Percentiles rank a stretch among this genome's conserved stretches.
phyloP scores from a whole-genome alignment of 1,140 invertebrate genomes.

The Yoshiicerus persimilis region DNA sequence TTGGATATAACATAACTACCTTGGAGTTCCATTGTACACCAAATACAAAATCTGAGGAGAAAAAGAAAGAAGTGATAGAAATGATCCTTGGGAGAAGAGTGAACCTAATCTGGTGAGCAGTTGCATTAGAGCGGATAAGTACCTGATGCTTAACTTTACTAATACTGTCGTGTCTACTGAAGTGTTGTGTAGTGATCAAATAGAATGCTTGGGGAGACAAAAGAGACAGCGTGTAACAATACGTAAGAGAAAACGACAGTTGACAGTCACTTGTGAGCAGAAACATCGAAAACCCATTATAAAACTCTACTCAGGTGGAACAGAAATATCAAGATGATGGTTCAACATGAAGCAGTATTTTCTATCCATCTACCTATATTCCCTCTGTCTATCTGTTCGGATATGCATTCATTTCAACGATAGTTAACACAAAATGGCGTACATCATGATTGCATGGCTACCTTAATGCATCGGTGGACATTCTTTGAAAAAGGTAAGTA shows the following conservation, averaged over 20 bases:
- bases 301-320: not conserved
- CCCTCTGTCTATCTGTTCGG: not conserved
- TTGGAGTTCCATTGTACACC: no score
- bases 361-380: not conserved
- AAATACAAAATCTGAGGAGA: not conserved
- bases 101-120: not conserved
- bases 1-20: no score
- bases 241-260: not conserved
- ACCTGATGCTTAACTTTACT: not conserved
- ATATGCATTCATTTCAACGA: not conserved
- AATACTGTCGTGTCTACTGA: not conserved
- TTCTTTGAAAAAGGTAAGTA: not conserved
- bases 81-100: not conserved
- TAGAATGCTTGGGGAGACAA: not conserved
- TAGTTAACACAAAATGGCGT: not conserved
- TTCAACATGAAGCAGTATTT: not conserved
- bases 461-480: not conserved
- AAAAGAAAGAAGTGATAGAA: not conserved
- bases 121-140: not conserved
- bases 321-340: not conserved
- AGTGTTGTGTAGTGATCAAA: not conserved
- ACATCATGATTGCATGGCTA: not conserved
- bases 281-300: slow-evolving; percentile 20
- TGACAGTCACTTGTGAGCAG: not conserved
- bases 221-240: not conserved